Evolutionary conservation across 1,140 invertebrate species (phyloP), one percentile per base, ranked within the genome.

Genomic region (Drosophila pectinifera): DNA sequence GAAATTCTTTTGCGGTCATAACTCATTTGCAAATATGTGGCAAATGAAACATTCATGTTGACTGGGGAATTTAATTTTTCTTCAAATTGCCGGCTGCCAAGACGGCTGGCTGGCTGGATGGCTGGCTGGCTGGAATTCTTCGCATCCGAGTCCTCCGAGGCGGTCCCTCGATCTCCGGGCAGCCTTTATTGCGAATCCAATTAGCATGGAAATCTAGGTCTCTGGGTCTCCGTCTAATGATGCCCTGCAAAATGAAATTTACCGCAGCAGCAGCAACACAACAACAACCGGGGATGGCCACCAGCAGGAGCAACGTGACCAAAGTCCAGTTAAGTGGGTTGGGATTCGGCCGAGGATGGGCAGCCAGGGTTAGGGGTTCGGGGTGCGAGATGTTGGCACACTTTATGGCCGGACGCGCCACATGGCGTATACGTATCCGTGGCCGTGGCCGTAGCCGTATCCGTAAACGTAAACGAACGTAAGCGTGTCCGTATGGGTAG

Each of bases 141-240:
- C 28, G 48, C 48, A 34, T 14, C 48, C 26, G 26, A 49, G n/a
- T 48, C 20, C 18, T 51, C 16, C 20, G 43, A 36, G 54, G 48
- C 14, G 51, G 39, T 68, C 41, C 51, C 62, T 46, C 82, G 73
- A 74, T 74, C 75, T 73, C 45, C 51, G 48, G 56, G 43, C 6
- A 55, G 74, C 77, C 54, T 31, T 75, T 78, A 79, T 83, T 76
- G 70, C 36, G 51, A 75, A 82, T 83, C 83, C 83, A 86, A 86
- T 86, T 86, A 86, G 75, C 84, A 83, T 83, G 79, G 72, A 82
- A 83, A 88, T 83, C 65, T 73, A 78, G 69, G 57, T 70, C 72
- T 80, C 55, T 81, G 61, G 78, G 73, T 81, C 67, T 70, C 43
- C 73, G 42, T 64, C 48, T 63, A 85, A 82, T 86, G 83, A 85